Evolutionary conservation across 1,140 invertebrate species (phyloP).

Genomic region (Epicauta chinensis): DNA sequence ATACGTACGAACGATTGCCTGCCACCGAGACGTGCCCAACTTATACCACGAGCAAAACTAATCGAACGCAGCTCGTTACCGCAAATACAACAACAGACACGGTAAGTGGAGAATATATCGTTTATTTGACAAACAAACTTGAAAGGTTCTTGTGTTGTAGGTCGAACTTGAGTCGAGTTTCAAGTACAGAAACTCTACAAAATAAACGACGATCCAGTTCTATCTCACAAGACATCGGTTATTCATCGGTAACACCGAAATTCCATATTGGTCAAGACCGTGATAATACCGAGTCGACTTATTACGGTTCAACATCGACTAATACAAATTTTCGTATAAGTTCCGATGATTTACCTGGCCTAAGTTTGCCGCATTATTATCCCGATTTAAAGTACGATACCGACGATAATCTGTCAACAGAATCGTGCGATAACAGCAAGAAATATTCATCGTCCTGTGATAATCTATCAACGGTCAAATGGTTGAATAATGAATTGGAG

Average conservation of each 20-base stretch:
- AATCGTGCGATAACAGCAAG: conserved; percentile 11
- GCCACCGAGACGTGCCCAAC: conserved; percentile 54
- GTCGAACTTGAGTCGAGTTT: conserved; percentile 3
- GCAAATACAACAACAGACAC: conserved; percentile 50
- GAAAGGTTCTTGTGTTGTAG: conserved; percentile 14
- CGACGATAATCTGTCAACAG: conserved; percentile 34
- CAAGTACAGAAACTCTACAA: conserved; percentile 11
- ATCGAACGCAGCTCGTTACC: conserved; percentile 47
- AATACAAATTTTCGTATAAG: conserved; percentile 25
- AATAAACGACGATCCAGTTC: not conserved
- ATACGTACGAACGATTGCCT: conserved; percentile 38
- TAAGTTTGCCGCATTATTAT: conserved; percentile 42
- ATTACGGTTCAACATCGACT: conserved; percentile 47
- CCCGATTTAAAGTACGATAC: conserved; percentile 44
- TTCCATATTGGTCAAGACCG: conserved; percentile 17
- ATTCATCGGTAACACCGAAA: conserved; percentile 10
- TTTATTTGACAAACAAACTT: no score
- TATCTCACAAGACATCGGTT: not conserved
- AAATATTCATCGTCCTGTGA: conserved; percentile 20
- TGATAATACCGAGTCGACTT: conserved; percentile 57
- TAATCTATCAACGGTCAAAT: conserved; percentile 18
- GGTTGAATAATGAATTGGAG: conserved; percentile 17
- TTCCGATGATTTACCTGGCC: conserved; percentile 27
- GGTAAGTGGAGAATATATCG: conserved; percentile 40
- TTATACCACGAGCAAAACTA: conserved; percentile 69